Base-by-base conservation (phyloP, 2,888 invertebrate genomes). In the Dryobotodes eremita region DNA sequence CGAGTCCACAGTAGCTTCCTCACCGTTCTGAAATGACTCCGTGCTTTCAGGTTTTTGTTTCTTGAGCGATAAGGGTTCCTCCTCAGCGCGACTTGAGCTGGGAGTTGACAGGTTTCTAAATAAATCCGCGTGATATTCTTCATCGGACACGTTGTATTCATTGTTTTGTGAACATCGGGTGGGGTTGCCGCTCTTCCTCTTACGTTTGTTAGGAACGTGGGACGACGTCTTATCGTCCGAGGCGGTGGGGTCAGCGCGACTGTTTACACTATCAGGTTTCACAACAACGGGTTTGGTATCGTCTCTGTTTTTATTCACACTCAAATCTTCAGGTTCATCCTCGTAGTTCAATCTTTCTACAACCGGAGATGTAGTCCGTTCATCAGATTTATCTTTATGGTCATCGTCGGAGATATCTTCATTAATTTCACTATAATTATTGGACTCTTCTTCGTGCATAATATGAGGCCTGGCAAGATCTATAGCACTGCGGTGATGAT, bases 171-270 rank as follows among this genome's bases (percentile, higher is more conserved):
- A 98, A 94, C 98, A 98, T 89, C 98, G 97, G 13, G 98, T 98
- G 5, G 98, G 98, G 93, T 98, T 98, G 90, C 98, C 98, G 89
- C 98, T 98, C 94, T 98, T 98, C 75, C 98, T 97, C 92, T 98
- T 98, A 88, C 98, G 97, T 92, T 98, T 98, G 92, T 97, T 98
- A 83, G 98, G 98, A 90, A 96, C 95, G 81, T 94, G 88, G 36
- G 94, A 94, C 66, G 93, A 94, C 65, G 94, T 93, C 90, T 97
- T 97, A 87, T 97, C 97, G 73, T 97, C 97, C 48, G 93, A 86
- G 75, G 89, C 92, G 93, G 94, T 93, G 92, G 95, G 93, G 80
- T 95, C 96, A 72, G 92, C 93, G 83, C 93, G 93, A 76, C 86
- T 85, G 81, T 89, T 91, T 71, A 89, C 85, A 80, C 84, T 89